phyloP scores from a whole-genome alignment of 2,888 invertebrate species.

The Zygaena filipendulae region DNA sequence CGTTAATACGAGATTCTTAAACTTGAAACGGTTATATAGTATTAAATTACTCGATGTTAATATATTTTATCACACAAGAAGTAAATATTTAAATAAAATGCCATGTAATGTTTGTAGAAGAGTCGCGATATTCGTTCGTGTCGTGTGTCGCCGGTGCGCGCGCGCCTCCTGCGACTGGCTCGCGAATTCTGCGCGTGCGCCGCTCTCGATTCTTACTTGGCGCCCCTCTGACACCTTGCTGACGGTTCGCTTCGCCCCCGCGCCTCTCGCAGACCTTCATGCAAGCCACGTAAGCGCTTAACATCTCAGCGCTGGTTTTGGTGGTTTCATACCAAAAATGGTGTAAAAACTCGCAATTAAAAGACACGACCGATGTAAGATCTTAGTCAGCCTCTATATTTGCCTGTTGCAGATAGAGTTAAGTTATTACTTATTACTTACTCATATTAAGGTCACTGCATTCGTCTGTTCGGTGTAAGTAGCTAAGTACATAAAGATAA shows the following conservation, averaged over 20 bases:
- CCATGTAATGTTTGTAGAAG: constrained; percentile 38
- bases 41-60: constrained; percentile 23
- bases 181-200: constrained; percentile 48
- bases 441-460: no score
- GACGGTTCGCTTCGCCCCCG: constrained; percentile 18
- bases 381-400: constrained; percentile 25
- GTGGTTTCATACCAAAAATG: constrained; percentile 61
- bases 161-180: constrained; percentile 55
- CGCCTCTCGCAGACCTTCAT: constrained; percentile 48
- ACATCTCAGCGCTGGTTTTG: constrained; percentile 51
- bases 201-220: constrained; percentile 12
- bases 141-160: constrained; percentile 48
- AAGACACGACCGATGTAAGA: constrained; percentile 27
- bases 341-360: constrained; percentile 43
- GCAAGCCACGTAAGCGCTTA: constrained; percentile 62
- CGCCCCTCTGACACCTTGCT: constrained; percentile 33
- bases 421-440: no score
- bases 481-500: no score
- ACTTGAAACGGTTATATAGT: constrained; percentile 42
- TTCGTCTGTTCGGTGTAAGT: no score
- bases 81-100: constrained; percentile 35
- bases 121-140: constrained; percentile 63
- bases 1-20: constrained; percentile 42
- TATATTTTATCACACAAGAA: constrained; percentile 39
- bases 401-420: no score